Conservation (phyloP, 2,113 vertebrate genomes). For the Murina feae region DNA sequence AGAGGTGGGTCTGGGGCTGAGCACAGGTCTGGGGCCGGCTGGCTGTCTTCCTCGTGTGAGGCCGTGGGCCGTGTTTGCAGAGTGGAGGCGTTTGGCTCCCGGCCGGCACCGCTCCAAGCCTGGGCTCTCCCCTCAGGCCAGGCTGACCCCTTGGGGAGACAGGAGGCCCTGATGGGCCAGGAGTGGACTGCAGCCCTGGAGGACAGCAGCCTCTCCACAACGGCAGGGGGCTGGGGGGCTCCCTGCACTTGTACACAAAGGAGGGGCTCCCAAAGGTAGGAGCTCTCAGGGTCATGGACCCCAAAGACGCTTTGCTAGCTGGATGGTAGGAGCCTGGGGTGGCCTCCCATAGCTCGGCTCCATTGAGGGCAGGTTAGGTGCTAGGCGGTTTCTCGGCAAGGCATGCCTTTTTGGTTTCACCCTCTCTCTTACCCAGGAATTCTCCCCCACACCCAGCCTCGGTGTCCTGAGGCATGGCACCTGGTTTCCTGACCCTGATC, state of each 20-base stretch:
- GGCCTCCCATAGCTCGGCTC: neutral
- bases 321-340: neutral
- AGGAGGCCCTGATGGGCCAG: neutral
- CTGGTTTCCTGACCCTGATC: neutral
- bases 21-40: neutral
- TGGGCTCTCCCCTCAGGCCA: neutral
- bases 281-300: neutral
- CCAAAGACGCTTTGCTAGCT: neutral
- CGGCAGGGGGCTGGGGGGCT: accelerated
- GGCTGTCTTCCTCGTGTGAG: accelerated
- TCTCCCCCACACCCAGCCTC: neutral
- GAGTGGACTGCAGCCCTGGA: neutral
- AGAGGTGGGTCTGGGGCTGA: neutral
- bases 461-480: neutral
- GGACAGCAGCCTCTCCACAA: neutral
- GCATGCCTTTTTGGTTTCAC: neutral
- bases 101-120: neutral
- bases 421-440: neutral
- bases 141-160: no score
- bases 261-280: neutral
- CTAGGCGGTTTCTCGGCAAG: neutral
- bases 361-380: no score
- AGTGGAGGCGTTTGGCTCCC: accelerated
- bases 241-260: neutral
- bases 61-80: neutral